These are phyloP conservation scores for Botia kubotai DNA, from an alignment of 2,797 vertebrate species.

Conservation along the genomic window DNA sequence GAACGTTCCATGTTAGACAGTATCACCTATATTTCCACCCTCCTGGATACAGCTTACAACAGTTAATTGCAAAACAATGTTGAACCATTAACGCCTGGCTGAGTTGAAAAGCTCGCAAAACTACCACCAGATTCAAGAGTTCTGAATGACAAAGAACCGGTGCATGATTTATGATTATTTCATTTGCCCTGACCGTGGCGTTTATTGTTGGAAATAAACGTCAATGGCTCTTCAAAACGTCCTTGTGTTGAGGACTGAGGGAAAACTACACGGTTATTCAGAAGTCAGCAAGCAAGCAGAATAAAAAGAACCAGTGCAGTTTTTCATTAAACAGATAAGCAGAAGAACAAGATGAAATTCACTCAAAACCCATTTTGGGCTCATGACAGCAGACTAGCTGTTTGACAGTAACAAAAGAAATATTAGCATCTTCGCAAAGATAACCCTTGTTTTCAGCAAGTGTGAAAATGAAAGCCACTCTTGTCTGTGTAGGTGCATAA, in stretches of 20 bases:
- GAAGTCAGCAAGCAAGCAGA: slow-evolving; percentile 52
- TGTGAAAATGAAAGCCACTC: slow-evolving; percentile 28
- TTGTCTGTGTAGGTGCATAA: neutral
- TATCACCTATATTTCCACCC: neutral
- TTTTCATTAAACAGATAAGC: slow-evolving; percentile 68
- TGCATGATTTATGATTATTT: slow-evolving; percentile 19
- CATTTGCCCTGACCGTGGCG: neutral
- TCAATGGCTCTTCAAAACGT: slow-evolving; percentile 29
- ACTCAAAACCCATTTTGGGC: slow-evolving; percentile 26
- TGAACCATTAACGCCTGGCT: slow-evolving; percentile 42
- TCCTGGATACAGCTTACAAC: slow-evolving; percentile 35
- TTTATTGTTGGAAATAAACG: slow-evolving; percentile 50
- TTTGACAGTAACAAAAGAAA: slow-evolving; percentile 72
- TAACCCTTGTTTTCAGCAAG: slow-evolving; percentile 25
- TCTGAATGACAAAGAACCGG: neutral
- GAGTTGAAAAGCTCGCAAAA: slow-evolving; percentile 20
- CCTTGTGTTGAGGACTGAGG: slow-evolving; percentile 5
- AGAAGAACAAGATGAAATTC: slow-evolving; percentile 54
- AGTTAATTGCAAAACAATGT: slow-evolving; percentile 49
- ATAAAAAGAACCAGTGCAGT: slow-evolving; percentile 34
- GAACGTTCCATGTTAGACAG: too few relatives aligned
- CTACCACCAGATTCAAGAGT: slow-evolving; percentile 13
- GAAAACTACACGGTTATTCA: neutral
- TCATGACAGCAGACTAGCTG: slow-evolving; percentile 19
- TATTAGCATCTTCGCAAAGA: slow-evolving; percentile 64